phyloP scores from a whole-genome alignment of 1,140 invertebrate species.

The Lordiphosa clarofinis region DNA sequence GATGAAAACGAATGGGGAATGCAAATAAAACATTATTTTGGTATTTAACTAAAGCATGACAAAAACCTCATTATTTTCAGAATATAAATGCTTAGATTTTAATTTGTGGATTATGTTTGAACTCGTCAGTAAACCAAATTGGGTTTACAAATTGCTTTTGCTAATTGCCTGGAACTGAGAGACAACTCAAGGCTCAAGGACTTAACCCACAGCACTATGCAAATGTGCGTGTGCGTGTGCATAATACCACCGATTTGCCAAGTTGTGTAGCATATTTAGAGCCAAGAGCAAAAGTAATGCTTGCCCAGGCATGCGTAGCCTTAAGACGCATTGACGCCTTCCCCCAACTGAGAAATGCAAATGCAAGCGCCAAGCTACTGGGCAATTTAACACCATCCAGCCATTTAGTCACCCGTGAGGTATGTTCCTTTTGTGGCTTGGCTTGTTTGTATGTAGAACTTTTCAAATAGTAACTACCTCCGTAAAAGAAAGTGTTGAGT shows the following conservation, averaged over 20 bases:
- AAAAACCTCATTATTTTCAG: too few relatives aligned
- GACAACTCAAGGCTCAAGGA: constrained; percentile 27
- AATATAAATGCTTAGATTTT: too few relatives aligned
- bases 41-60: too few relatives aligned
- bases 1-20: background rate
- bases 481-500: too few relatives aligned
- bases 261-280: constrained; percentile 10
- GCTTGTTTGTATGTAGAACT: too few relatives aligned
- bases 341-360: constrained; percentile 52
- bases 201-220: constrained; percentile 25
- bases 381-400: constrained; percentile 64
- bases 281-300: constrained; percentile 20
- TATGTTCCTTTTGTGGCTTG: too few relatives aligned
- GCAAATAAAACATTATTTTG: too few relatives aligned
- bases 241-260: constrained; percentile 40
- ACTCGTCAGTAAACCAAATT: constrained; percentile 4
- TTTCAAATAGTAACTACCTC: too few relatives aligned
- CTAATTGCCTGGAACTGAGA: constrained; percentile 49
- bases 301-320: constrained; percentile 39
- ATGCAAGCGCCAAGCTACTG: constrained; percentile 49
- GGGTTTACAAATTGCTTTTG: constrained; percentile 17
- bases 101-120: background rate
- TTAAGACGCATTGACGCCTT: constrained; percentile 50
- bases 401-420: background rate
- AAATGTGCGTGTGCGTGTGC: constrained; percentile 26